Percentiles rank a stretch among this genome's conserved stretches.
Conservation (phyloP, 2,113 vertebrate genomes). For the Callocephalon fimbriatum region DNA sequence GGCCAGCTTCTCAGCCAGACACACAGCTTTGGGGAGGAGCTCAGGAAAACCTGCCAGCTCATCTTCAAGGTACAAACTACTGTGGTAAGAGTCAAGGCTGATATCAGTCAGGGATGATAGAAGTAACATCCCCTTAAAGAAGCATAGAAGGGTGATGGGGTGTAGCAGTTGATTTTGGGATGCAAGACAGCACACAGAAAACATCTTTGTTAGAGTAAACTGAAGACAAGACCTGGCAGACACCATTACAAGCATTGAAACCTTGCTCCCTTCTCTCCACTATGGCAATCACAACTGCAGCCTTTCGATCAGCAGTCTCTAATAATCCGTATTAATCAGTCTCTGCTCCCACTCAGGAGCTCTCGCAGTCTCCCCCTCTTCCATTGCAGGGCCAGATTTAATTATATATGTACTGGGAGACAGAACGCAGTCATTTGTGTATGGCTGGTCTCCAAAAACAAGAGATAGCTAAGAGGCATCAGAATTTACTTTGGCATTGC, state of each 20-base stretch:
- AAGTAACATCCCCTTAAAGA: background rate
- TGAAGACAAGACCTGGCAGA: background rate
- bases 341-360: slow-evolving; percentile 17
- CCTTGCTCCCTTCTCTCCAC: background rate
- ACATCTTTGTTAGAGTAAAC: background rate
- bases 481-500: background rate
- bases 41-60: background rate
- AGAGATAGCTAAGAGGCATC: background rate
- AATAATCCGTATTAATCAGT: slow-evolving; percentile 34
- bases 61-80: background rate
- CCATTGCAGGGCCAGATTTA: background rate
- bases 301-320: slow-evolving; percentile 10
- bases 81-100: too few relatives aligned
- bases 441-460: background rate
- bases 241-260: background rate
- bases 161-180: background rate
- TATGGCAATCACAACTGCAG: background rate
- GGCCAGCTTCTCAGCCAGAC: background rate
- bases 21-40: background rate
- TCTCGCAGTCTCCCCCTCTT: background rate
- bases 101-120: background rate
- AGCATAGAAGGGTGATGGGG: background rate
- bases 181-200: background rate
- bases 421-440: background rate
- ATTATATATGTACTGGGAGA: background rate